Evolutionary conservation across 2,888 invertebrate species (phyloP), one percentile per base, ranked within the genome.

Genomic region (Sphecodes monilicornis): DNA sequence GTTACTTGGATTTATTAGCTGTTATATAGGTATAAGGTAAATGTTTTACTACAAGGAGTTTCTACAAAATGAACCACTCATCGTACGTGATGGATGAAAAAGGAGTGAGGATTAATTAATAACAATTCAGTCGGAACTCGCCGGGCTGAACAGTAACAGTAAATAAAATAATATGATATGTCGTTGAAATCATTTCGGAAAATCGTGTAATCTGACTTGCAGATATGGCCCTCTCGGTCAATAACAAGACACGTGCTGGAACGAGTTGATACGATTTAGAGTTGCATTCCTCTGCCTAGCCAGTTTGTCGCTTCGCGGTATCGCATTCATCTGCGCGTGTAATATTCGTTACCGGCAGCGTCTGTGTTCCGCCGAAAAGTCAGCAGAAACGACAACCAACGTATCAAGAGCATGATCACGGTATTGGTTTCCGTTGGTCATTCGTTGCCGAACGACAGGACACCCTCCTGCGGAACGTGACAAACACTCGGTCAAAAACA

Each of bases 381-480:
- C 18, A 64, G 64, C 64, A 64, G 32, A 64, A 64, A 64, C 64
- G 10, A 32, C 64, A 32, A 29, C 18, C 81, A n/a, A 32, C 46
- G 29, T 69, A 80, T 82, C 80, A 70, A 50, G 57, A 70, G 29
- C 22, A 13, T 22, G 60, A 70, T 74, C 82, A 29, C 41, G 77
- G 64, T 80, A 80, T 80, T 76, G 76, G 29, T 29, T 66, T 66
- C 54, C 72, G 68, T 66, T 50, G 78, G 50, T 81, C 66, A 26
- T 80, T 73, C 54, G 72, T 69, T 72, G 69, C 18, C 46, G 36
- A 32, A 18, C 54, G 46, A 50, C 69, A 13, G 43, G 69, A 41
- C 64, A 22, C 32, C 18, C 60, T 39, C 22, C 29, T 39, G 10
- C 72, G 16, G 46, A 43, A 69, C 50, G 69, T 43, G 64, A 36